A percentile compares a stretch with the other conserved stretches of the same genome.
Conservation (phyloP, 2,113 vertebrate species). For the Ictalurus furcatus region DNA sequence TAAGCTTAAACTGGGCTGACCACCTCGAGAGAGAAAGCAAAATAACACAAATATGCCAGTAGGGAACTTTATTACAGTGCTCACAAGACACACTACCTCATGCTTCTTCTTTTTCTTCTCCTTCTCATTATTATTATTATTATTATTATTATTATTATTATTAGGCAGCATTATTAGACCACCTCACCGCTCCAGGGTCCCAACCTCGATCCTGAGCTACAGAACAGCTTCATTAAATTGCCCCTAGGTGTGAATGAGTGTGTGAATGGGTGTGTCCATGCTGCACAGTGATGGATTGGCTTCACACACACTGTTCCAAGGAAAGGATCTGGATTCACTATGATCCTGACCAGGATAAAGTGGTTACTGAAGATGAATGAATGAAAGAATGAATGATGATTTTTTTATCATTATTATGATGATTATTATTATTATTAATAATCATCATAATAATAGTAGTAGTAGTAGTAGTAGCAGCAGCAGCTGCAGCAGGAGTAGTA, state of each 20-base stretch:
- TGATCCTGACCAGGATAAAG: too few relatives aligned
- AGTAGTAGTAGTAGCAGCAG: not conserved
- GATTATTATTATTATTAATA: too few relatives aligned
- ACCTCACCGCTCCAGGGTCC: not conserved
- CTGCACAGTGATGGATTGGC: too few relatives aligned
- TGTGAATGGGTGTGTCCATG: too few relatives aligned
- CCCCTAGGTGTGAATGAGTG: too few relatives aligned
- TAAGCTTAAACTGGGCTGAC: conserved; percentile 47
- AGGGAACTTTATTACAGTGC: not conserved
- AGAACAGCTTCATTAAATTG: not conserved
- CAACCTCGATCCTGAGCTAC: not conserved
- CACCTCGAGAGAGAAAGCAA: conserved; percentile 6
- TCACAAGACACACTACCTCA: not conserved
- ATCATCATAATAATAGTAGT: not conserved
- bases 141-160: not conserved
- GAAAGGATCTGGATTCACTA: too few relatives aligned
- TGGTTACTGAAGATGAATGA: too few relatives aligned
- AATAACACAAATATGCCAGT: not conserved
- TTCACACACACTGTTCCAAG: too few relatives aligned
- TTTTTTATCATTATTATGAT: too few relatives aligned
- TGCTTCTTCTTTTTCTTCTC: not conserved
- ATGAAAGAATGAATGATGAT: too few relatives aligned
- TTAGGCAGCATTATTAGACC: not conserved
- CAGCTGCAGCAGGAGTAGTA: too few relatives aligned
- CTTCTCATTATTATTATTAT: not conserved